These are phyloP conservation scores for Mormoops blainvillei DNA, from an alignment of 2,113 vertebrate species.

Conservation along the genomic window DNA sequence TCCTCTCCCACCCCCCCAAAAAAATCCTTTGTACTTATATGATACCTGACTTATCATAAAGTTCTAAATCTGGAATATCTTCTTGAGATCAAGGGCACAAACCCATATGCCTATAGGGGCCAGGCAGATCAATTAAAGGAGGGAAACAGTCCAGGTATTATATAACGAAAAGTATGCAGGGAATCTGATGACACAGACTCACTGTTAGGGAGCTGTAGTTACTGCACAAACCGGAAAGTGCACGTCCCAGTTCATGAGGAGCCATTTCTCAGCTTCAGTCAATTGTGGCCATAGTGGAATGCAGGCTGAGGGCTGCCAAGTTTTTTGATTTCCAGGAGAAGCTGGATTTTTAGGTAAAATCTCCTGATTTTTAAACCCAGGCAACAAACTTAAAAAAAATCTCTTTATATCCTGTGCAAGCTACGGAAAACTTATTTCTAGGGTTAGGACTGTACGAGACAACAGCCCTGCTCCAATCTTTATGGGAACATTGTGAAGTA, in stretches of 20 bases:
- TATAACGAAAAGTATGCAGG: background rate
- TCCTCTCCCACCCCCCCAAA: background rate
- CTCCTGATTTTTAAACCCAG: background rate
- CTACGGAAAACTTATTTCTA: background rate
- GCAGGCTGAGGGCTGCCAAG: background rate
- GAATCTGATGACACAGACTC: background rate
- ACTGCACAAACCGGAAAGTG: background rate
- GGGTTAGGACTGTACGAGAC: background rate
- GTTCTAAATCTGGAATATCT: background rate
- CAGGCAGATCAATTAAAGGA: background rate
- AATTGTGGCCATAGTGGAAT: background rate
- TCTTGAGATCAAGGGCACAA: background rate
- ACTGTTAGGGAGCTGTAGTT: background rate
- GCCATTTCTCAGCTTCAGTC: background rate
- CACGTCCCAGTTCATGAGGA: fast-evolving
- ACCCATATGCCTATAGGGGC: background rate
- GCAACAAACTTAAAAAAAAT: background rate
- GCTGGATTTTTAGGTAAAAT: constrained; percentile 9
- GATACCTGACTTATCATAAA: background rate
- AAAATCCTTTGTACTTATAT: background rate
- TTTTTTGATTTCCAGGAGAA: constrained; percentile 7
- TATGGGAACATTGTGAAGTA: background rate
- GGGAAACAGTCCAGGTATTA: background rate
- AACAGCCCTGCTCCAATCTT: background rate
- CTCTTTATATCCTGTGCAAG: background rate